A percentile compares a stretch with the other conserved stretches of the same genome.
Conservation (phyloP, 2,888 invertebrate species). For the Notodonta dromedarius region DNA sequence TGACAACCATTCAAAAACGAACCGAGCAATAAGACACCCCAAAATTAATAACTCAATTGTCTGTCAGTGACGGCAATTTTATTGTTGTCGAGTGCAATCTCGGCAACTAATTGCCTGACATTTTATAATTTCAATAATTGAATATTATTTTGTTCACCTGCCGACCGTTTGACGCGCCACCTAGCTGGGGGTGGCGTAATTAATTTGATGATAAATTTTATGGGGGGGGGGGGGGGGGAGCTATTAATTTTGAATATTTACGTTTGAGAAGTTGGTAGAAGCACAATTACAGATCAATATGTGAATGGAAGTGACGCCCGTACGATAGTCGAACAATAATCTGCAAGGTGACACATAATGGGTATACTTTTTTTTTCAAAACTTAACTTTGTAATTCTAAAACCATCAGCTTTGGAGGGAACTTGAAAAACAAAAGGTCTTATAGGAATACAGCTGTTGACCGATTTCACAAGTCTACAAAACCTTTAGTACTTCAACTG, state of each 20-base stretch:
- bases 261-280: slow-evolving; percentile 9
- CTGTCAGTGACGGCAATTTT: slow-evolving; percentile 28
- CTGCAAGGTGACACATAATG: too few relatives aligned
- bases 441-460: too few relatives aligned
- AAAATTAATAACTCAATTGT: slow-evolving; percentile 40
- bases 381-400: too few relatives aligned
- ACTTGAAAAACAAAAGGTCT: too few relatives aligned
- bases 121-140: slow-evolving; percentile 35
- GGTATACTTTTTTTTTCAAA: too few relatives aligned
- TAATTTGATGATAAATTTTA: slow-evolving; percentile 42
- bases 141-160: slow-evolving; percentile 42
- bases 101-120: slow-evolving; percentile 40
- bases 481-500: too few relatives aligned
- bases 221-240: background rate
- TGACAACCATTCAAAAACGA: slow-evolving; percentile 3
- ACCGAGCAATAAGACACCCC: slow-evolving; percentile 8
- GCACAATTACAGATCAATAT: background rate
- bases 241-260: slow-evolving; percentile 36
- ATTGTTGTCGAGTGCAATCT: slow-evolving; percentile 41
- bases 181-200: slow-evolving; percentile 28
- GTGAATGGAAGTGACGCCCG: too few relatives aligned
- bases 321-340: too few relatives aligned
- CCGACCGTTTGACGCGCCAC: slow-evolving; percentile 26
- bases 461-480: too few relatives aligned
- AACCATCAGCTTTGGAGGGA: too few relatives aligned